A percentile compares a stretch with the other conserved stretches of the same genome.
phyloP scores from a whole-genome alignment of 2,797 vertebrate species.

The Botia kubotai region DNA sequence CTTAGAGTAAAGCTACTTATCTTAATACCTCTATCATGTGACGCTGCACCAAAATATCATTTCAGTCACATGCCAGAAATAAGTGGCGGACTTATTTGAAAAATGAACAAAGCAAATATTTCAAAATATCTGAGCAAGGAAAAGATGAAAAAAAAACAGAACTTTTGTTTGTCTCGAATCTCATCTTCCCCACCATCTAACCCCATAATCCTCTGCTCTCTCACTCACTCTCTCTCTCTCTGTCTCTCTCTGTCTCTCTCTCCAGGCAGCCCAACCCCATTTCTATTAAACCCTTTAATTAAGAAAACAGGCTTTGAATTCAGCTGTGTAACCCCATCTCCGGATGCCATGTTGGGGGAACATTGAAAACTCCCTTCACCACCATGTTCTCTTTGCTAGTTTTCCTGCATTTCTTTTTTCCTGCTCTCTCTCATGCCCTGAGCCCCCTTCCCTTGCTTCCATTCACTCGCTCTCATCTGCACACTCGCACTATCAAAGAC shows the following conservation, averaged over 20 bases:
- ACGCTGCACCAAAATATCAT: constrained; percentile 34
- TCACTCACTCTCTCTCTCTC: too few relatives aligned
- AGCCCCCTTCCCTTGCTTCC: constrained; percentile 43
- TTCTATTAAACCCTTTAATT: constrained; percentile 69
- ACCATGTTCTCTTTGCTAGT: constrained; percentile 62
- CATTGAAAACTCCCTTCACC: constrained; percentile 64
- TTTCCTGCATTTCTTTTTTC: constrained; percentile 49
- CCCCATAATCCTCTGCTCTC: constrained; percentile 25
- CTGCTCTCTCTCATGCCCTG: constrained; percentile 39
- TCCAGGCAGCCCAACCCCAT: constrained; percentile 49
- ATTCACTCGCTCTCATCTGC: constrained; percentile 48
- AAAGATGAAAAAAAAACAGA: constrained; percentile 34
- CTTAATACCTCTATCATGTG: constrained; percentile 31
- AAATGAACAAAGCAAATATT: constrained; percentile 21
- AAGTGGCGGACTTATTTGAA: constrained; percentile 19
- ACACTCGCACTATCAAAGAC: constrained; percentile 79
- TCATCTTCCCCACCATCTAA: constrained; percentile 46
- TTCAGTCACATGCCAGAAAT: constrained; percentile 35
- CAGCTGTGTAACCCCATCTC: constrained; percentile 68
- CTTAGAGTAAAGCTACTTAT: constrained; percentile 44
- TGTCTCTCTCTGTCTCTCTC: constrained; percentile 10
- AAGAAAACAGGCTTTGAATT: constrained; percentile 78
- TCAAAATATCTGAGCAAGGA: constrained; percentile 42
- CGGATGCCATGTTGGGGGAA: constrained; percentile 68
- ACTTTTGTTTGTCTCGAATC: constrained; percentile 48